A percentile compares a stretch with the other conserved stretches of the same genome.
Conservation (phyloP, 2,888 invertebrate species). For the Abrostola tripartita region DNA sequence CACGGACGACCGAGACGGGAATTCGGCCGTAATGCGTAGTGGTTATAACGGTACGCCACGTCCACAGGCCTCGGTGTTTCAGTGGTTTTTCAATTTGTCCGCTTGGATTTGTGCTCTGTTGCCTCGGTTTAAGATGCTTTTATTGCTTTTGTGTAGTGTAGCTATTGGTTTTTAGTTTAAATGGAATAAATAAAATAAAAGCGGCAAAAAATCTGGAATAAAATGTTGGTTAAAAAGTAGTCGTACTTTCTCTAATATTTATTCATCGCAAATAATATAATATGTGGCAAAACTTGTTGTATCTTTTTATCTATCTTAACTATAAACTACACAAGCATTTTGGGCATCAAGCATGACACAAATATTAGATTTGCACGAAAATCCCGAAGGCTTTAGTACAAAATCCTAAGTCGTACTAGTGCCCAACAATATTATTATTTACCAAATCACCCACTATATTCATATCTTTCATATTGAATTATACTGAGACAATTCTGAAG, state of each 20-base stretch:
- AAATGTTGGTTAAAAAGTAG: neutral
- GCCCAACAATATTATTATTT: constrained; percentile 11
- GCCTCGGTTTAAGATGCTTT: constrained; percentile 48
- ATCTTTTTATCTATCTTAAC: neutral
- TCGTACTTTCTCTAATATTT: no score
- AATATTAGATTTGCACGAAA: neutral
- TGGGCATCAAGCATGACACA: no score
- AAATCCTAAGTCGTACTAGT: neutral
- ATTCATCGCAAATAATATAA: no score
- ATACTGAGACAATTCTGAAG: constrained; percentile 33
- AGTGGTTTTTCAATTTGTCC: constrained; percentile 68
- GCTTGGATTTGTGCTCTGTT: constrained; percentile 57
- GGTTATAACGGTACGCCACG: constrained; percentile 56
- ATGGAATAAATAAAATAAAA: constrained; percentile 30
- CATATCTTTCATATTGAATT: constrained; percentile 32
- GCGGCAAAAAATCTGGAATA: constrained; percentile 14
- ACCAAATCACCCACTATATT: constrained; percentile 14
- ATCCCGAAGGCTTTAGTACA: neutral
- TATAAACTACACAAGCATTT: neutral
- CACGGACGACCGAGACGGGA: constrained; percentile 55
- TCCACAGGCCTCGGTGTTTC: constrained; percentile 49
- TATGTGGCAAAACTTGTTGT: no score
- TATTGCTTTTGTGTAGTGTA: constrained; percentile 30
- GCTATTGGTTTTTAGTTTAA: constrained; percentile 15
- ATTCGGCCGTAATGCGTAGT: constrained; percentile 58